These are phyloP conservation scores for Gymnarchus niloticus DNA, from an alignment of 2,113 vertebrate genomes.

Conservation along the genomic window DNA sequence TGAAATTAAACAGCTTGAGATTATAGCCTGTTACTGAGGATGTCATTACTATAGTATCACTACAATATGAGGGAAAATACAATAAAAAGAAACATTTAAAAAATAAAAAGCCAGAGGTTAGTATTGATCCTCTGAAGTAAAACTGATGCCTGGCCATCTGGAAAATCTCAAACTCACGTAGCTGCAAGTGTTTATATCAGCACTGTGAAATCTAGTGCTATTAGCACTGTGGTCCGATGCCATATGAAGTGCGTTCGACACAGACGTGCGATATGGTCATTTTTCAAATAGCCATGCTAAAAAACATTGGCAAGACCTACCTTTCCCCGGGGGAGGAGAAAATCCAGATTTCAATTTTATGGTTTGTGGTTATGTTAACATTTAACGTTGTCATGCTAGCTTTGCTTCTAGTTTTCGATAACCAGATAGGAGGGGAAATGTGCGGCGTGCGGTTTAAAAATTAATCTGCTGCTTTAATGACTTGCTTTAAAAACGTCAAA, in stretches of 20 bases:
- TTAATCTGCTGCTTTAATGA: neutral
- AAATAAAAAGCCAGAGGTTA: neutral
- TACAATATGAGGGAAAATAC: neutral
- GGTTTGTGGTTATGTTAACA: conserved; percentile 10
- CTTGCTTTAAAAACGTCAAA: neutral
- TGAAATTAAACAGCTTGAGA: neutral
- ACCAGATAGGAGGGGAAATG: neutral
- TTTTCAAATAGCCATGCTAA: neutral
- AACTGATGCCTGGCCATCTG: neutral
- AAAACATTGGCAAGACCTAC: neutral
- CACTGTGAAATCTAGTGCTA: neutral
- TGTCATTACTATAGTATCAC: neutral
- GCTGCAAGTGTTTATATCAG: neutral
- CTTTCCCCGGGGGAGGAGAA: neutral
- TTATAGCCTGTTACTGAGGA: neutral
- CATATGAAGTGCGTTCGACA: neutral
- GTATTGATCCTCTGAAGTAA: neutral
- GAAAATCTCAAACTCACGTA: neutral
- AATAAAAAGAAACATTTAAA: neutral
- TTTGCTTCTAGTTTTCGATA: neutral
- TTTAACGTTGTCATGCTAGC: conserved; percentile 1
- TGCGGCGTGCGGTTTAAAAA: neutral
- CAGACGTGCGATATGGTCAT: neutral
- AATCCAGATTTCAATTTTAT: neutral
- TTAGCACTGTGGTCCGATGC: neutral